These are phyloP conservation scores for Murina feae DNA, from an alignment of 2,113 vertebrate species.

Conservation along the genomic window DNA sequence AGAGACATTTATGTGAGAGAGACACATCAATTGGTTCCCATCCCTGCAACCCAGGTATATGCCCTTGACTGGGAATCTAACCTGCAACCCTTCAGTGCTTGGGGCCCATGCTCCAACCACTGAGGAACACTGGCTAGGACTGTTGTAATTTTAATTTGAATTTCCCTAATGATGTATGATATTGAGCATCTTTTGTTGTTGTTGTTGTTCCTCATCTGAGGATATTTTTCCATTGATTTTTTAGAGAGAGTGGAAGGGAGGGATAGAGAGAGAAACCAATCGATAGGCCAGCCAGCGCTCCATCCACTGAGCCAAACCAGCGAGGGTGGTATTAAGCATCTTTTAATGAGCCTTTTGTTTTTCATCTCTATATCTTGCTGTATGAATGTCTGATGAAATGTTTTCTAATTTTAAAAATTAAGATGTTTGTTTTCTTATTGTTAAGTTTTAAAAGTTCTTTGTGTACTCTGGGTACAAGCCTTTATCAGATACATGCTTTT, in stretches of 20 bases:
- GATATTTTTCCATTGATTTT: neutral
- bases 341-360: neutral
- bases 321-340: neutral
- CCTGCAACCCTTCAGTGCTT: too few species aligned
- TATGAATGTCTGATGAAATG: neutral
- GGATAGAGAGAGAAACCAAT: neutral
- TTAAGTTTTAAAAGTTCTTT: neutral
- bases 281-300: neutral
- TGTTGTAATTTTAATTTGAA: neutral
- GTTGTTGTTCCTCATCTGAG: neutral
- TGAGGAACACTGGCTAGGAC: too few species aligned
- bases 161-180: neutral
- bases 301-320: neutral
- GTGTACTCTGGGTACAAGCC: neutral
- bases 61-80: too few species aligned
- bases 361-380: neutral
- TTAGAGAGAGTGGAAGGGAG: neutral
- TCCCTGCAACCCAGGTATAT: too few species aligned
- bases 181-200: neutral
- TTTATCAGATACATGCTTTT: neutral
- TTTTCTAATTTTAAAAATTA: neutral
- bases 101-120: too few species aligned
- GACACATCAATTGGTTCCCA: too few species aligned
- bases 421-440: constrained; percentile 5
- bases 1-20: too few species aligned